Conservation (phyloP, 1,140 invertebrate genomes). For the Cyclina sinensis region DNA sequence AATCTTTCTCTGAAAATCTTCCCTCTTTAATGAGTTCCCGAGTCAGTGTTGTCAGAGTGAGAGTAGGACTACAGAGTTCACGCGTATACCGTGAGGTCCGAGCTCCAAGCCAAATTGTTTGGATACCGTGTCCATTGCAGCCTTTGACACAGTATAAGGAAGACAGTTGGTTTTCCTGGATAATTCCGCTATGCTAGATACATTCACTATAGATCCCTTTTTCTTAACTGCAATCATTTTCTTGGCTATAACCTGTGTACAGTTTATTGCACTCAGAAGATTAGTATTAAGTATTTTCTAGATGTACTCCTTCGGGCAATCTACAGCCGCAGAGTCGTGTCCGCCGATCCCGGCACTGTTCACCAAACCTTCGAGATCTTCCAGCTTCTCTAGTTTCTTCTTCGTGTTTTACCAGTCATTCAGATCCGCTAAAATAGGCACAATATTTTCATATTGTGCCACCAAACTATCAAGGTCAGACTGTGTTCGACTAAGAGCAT, state of each 20-base stretch:
- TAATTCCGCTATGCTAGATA: slow-evolving; percentile 66
- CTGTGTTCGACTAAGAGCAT: no score
- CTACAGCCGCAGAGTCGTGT: slow-evolving; percentile 89
- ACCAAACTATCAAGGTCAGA: no score
- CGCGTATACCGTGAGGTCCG: slow-evolving; percentile 93
- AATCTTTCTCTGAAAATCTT: slow-evolving; percentile 89
- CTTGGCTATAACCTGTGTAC: no score
- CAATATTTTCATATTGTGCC: no score
- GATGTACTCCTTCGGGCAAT: slow-evolving; percentile 90
- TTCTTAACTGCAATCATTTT: no score
- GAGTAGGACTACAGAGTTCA: slow-evolving; percentile 96
- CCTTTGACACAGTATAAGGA: no score
- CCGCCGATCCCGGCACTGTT: slow-evolving; percentile 93
- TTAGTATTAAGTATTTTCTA: slow-evolving; percentile 85
- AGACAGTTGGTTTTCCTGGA: no score
- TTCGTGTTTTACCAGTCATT: slow-evolving; percentile 92
- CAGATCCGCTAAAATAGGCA: no score
- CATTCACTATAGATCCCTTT: no score
- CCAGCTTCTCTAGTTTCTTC: slow-evolving; percentile 87
- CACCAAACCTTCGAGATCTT: slow-evolving; percentile 91
- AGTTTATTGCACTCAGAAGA: no score
- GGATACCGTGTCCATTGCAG: slow-evolving; percentile 84
- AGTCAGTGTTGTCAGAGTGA: slow-evolving; percentile 95
- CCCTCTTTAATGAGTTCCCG: slow-evolving; percentile 92
- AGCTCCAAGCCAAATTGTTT: slow-evolving; percentile 94